Conservation (phyloP, 2,797 vertebrate genomes). For the Tarsius wallacei region DNA sequence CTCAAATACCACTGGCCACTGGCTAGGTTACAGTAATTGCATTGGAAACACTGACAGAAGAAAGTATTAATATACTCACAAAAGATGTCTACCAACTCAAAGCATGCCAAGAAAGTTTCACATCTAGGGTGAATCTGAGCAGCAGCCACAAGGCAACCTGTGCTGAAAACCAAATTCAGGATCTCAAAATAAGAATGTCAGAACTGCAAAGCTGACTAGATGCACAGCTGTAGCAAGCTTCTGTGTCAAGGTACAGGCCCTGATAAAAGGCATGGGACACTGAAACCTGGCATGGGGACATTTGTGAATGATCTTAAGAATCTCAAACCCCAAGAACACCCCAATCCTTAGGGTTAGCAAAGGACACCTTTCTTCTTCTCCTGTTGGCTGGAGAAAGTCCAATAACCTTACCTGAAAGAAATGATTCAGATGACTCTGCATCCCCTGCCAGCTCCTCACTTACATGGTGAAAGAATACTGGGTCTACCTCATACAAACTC, state of each 20-base stretch:
- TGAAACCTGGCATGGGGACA: background rate
- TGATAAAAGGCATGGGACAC: background rate
- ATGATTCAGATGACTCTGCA: no score
- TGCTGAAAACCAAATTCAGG: background rate
- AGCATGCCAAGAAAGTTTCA: background rate
- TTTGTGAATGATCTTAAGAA: background rate
- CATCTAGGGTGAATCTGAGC: background rate
- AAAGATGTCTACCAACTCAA: background rate
- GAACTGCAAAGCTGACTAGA: background rate
- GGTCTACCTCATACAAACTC: rapidly evolving
- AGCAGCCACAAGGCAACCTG: background rate
- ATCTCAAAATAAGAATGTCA: background rate
- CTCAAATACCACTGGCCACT: no score
- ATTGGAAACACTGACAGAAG: background rate
- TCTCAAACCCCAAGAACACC: background rate
- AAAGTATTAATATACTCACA: no score
- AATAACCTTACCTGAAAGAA: no score
- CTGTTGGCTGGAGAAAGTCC: no score
- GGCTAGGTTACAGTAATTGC: rapidly evolving
- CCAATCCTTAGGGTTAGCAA: background rate
- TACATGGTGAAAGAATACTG: no score
- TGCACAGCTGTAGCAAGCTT: background rate
- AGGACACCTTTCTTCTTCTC: background rate
- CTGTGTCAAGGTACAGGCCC: background rate
- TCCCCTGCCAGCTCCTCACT: background rate